Conservation (phyloP, 1,140 invertebrate species). For the Pristionchus pacificus region DNA sequence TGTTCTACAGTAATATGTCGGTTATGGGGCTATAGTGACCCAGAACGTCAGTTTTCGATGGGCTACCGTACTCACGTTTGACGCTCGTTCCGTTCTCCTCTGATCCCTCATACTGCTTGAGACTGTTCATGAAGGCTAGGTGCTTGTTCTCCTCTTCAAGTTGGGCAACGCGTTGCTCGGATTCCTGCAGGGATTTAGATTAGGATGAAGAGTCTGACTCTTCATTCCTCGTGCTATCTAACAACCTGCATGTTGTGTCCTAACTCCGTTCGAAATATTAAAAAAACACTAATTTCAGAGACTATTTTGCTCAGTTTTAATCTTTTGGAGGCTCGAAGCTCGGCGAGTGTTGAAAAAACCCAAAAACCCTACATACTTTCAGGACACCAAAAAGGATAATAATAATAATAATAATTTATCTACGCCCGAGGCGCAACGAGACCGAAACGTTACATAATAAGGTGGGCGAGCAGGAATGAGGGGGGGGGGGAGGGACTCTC, state of each 20-base stretch:
- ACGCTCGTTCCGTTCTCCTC: constrained; percentile 58
- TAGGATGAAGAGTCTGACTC: neutral
- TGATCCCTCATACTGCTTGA: constrained; percentile 78
- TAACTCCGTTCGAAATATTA: neutral
- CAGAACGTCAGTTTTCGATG: neutral
- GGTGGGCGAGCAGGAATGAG: no score
- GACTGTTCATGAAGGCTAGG: constrained; percentile 90
- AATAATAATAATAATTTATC: no score
- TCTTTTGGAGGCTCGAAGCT: no score
- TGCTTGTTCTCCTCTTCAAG: constrained; percentile 95
- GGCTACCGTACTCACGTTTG: constrained; percentile 3
- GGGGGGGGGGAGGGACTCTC: no score
- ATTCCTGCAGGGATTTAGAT: constrained; percentile 82
- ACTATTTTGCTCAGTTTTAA: no score
- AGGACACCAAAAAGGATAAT: no score
- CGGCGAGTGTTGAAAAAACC: neutral
- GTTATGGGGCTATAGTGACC: neutral
- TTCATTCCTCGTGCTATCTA: neutral
- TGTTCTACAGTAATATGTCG: neutral
- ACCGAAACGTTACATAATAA: no score
- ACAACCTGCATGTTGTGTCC: no score
- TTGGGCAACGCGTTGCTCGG: constrained; percentile 79
- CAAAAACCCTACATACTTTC: neutral
- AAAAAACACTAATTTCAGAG: neutral
- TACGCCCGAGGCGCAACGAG: no score